Base-by-base conservation (phyloP, 1,140 invertebrate species). In the Pseudomyrmex pallidus region DNA sequence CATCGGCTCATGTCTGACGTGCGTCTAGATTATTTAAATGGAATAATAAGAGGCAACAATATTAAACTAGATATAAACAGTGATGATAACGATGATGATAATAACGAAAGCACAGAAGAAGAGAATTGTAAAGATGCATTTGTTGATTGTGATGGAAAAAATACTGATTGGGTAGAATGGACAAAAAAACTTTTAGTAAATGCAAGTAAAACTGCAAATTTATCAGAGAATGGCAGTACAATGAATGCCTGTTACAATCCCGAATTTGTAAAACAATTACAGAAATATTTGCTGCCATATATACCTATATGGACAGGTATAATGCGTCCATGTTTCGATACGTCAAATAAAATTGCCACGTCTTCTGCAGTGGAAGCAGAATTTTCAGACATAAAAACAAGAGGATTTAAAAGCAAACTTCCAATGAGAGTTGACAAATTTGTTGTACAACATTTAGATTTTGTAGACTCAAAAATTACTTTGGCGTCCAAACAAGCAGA, bases 341-440 rank as follows among this genome's bases (percentile, higher is more conserved):
- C 7, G 22, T 61, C 17, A 9, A 17, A 12, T 8, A 12, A 61
- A 22, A 61, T 20, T 61, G 57, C 57, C n/a, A 61, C 17, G 7
- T 61, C 57, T 20, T 61, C 57, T 22, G 20, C 20, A 9, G 57
- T 61, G 5, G 17, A 61, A 61, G 54, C 15, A n/a, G 54, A 56
- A 15, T 56, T 56, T 56, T 15, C 54, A 12, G 15, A 56, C 4
- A 7, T 61, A 20, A 61, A 61, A 61, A 20, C 7, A 9, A 20
- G 57, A 61, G 20, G 17, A 22, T 61, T 61, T 7, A 22, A 61
- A 20, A 12, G 57, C 8, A 17, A 61, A 61, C 17, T 61, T 61
- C 57, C 57, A 20, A 7, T 61, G 20, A 20, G 57, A 61, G 10
- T 61, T 20, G 57, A 61, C 17, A 61, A 61, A 61, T 61, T 61